A percentile compares a stretch with the other conserved stretches of the same genome.
Conservation (phyloP, 2,113 vertebrate species). For the Blennius ocellaris region DNA sequence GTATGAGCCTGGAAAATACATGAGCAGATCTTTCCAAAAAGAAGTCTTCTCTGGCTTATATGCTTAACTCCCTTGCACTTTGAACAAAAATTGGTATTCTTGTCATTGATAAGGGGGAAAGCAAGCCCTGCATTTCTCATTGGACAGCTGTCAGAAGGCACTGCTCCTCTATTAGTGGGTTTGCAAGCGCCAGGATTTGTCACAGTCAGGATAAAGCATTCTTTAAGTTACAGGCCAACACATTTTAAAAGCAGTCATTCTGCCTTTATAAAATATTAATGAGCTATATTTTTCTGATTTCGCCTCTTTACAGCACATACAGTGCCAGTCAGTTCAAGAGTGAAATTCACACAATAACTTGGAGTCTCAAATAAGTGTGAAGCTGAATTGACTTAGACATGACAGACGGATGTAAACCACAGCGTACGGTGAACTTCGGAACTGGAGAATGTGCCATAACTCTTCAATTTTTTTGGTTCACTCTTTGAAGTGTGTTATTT, state of each 20-base stretch:
- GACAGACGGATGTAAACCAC: constrained; percentile 46
- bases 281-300: constrained; percentile 29
- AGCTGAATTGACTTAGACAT: neutral
- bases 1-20: constrained; percentile 43
- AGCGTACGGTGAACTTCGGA: constrained; percentile 23
- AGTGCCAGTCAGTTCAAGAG: constrained; percentile 13
- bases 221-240: constrained; percentile 52
- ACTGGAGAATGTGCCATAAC: constrained; percentile 57
- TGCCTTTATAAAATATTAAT: constrained; percentile 42
- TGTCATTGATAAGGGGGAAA: constrained; percentile 65
- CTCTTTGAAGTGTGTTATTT: constrained; percentile 74
- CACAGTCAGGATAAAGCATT: constrained; percentile 59
- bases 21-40: constrained; percentile 13
- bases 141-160: constrained; percentile 72
- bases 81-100: constrained; percentile 82
- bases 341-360: neutral
- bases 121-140: constrained; percentile 74
- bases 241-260: constrained; percentile 49
- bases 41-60: constrained; percentile 68
- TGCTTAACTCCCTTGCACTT: constrained; percentile 58
- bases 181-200: constrained; percentile 57
- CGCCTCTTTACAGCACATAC: constrained; percentile 14
- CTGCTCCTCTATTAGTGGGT: constrained; percentile 67
- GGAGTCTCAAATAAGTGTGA: neutral
- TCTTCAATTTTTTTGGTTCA: constrained; percentile 47